phyloP scores from a whole-genome alignment of 2,113 vertebrate species.

The Sigmodon hispidus region DNA sequence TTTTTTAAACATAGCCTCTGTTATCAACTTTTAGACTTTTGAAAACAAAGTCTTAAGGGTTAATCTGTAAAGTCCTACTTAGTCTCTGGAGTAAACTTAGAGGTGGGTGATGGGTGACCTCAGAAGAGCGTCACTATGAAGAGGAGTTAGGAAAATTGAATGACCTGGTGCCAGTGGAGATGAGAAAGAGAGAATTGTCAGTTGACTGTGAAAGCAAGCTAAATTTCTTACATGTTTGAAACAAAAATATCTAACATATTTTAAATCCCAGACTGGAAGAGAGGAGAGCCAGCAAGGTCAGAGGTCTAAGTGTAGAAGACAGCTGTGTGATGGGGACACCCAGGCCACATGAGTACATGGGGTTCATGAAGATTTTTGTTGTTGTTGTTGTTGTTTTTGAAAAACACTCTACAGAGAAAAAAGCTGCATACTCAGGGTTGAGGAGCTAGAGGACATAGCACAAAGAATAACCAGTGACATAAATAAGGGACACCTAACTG shows the following conservation, averaged over 20 bases:
- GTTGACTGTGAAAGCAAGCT: not conserved
- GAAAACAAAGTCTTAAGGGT: slow-evolving; percentile 34
- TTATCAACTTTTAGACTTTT: slow-evolving; percentile 28
- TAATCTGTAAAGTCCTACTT: not conserved
- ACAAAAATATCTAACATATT: not conserved
- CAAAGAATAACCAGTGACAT: slow-evolving; percentile 7
- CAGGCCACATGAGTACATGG: not conserved
- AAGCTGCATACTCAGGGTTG: not conserved
- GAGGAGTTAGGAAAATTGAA: not conserved
- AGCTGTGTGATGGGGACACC: not conserved
- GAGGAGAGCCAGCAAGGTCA: not conserved
- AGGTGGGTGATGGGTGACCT: not conserved
- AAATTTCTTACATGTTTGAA: slow-evolving; percentile 7
- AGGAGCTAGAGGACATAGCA: not conserved
- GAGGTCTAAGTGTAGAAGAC: not conserved
- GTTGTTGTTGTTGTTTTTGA: not conserved
- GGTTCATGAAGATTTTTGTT: not conserved
- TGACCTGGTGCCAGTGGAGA: not conserved
- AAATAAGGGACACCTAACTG: not conserved
- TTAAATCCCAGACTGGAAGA: not conserved
- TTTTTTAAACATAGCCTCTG: not conserved
- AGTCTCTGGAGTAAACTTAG: not conserved
- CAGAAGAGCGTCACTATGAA: not conserved
- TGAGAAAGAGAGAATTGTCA: not conserved
- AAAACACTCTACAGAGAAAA: not conserved